These are phyloP conservation scores for Drosophila pseudotakahashii DNA, from an alignment of 2,888 invertebrate species.

Conservation along the genomic window DNA sequence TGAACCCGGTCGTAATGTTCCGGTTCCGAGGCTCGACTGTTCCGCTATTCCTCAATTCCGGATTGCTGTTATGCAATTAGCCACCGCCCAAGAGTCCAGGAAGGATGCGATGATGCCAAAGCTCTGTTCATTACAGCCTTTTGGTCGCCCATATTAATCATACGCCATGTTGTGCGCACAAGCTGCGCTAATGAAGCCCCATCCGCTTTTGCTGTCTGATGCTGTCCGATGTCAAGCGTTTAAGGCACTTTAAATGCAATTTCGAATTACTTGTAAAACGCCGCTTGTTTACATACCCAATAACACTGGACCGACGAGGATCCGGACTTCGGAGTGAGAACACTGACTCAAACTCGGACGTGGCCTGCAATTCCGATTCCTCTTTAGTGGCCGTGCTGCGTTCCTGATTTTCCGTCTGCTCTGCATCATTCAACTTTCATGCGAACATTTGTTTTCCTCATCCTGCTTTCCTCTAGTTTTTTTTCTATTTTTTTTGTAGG, in stretches of 20 bases:
- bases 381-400: conserved; percentile 16
- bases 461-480: conserved; percentile 1
- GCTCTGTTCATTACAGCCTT: conserved; percentile 44
- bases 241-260: conserved; percentile 72
- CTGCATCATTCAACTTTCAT: conserved; percentile 75
- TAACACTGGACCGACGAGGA: conserved; percentile 4
- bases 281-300: conserved; percentile 64
- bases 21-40: conserved; percentile 34
- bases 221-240: conserved; percentile 41
- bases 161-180: conserved; percentile 64
- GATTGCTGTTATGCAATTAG: conserved; percentile 59
- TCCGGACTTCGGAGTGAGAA: not conserved
- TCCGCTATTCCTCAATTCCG: too few species aligned
- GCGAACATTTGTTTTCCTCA: conserved; percentile 53
- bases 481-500: not conserved
- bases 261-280: conserved; percentile 57
- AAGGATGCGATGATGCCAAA: conserved; percentile 18
- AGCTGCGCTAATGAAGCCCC: conserved; percentile 61
- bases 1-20: conserved; percentile 40
- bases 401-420: conserved; percentile 35
- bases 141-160: conserved; percentile 66
- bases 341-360: conserved; percentile 13
- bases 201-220: not conserved
- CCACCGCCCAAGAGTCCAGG: conserved; percentile 28
- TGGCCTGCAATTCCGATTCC: conserved; percentile 41